Evolutionary conservation across 2,888 invertebrate species (phyloP).

Genomic region (Zaprionus lineosus): DNA sequence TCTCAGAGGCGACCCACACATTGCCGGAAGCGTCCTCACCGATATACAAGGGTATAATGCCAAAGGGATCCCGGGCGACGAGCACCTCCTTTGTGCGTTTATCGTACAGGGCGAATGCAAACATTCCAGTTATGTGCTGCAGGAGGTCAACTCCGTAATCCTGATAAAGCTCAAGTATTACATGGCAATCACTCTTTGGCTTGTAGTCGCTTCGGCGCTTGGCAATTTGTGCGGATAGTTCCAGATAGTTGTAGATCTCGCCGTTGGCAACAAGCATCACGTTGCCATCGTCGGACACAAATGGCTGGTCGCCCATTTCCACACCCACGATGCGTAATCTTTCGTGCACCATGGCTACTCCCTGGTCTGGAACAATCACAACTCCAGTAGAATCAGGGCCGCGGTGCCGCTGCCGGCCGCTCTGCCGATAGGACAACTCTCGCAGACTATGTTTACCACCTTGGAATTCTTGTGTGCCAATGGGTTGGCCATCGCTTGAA

Average conservation of each 20-base stretch:
- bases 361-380: constrained; percentile 69
- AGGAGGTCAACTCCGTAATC: constrained; percentile 76
- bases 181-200: constrained; percentile 82
- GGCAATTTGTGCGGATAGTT: constrained; percentile 78
- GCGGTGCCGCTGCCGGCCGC: constrained; percentile 80
- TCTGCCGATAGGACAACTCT: constrained; percentile 81
- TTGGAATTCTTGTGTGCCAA: constrained; percentile 60
- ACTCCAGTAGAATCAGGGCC: constrained; percentile 82
- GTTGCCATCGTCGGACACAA: constrained; percentile 74
- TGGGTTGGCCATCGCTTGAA: constrained; percentile 74
- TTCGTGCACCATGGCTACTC: constrained; percentile 81
- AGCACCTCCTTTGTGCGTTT: constrained; percentile 73
- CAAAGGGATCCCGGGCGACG: constrained; percentile 82
- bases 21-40: constrained; percentile 80
- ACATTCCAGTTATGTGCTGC: constrained; percentile 82
- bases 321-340: constrained; percentile 80
- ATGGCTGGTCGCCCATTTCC: constrained; percentile 80
- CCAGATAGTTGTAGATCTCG: constrained; percentile 82
- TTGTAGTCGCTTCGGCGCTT: constrained; percentile 74
- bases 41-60: constrained; percentile 82
- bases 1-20: constrained; percentile 82
- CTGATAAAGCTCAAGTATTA: constrained; percentile 81
- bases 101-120: constrained; percentile 81
- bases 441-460: constrained; percentile 70
- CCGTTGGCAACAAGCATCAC: constrained; percentile 81